phyloP scores from a whole-genome alignment of 2,113 vertebrate genomes.

The Phylloscopus whistleri region DNA sequence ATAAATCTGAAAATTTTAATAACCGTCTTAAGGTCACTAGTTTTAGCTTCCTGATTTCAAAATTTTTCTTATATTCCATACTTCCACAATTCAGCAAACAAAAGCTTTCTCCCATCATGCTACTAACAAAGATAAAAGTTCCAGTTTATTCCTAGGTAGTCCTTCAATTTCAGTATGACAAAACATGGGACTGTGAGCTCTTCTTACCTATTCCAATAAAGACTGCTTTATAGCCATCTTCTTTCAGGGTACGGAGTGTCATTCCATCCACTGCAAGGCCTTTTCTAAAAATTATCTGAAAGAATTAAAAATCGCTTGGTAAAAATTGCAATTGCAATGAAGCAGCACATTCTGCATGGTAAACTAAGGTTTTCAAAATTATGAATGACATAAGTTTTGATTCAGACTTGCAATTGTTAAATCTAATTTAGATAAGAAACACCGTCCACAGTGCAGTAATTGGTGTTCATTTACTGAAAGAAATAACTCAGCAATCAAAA shows the following conservation, averaged over 20 bases:
- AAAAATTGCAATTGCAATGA: background rate
- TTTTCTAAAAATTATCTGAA: slow-evolving; percentile 82
- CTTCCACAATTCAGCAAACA: background rate
- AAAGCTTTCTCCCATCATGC: background rate
- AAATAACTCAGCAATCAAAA: background rate
- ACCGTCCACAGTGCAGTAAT: background rate
- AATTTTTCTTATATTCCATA: background rate
- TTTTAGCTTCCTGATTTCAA: background rate
- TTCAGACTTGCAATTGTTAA: background rate
- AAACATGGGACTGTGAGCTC: background rate
- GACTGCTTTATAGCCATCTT: slow-evolving; percentile 80
- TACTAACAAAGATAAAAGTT: background rate
- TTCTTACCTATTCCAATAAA: slow-evolving; percentile 92
- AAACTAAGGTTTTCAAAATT: background rate
- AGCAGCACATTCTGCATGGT: background rate
- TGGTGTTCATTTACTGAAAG: background rate
- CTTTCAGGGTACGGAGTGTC: slow-evolving; percentile 80
- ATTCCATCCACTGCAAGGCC: slow-evolving; percentile 80
- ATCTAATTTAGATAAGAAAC: background rate
- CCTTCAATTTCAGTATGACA: background rate
- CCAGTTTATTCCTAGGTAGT: background rate
- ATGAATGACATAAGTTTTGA: background rate
- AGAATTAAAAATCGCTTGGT: slow-evolving; percentile 21
- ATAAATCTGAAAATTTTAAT: background rate
- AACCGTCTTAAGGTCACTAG: background rate